Evolutionary conservation across 2,113 vertebrate species (phyloP).

Genomic region (Vulpes ferrilata): DNA sequence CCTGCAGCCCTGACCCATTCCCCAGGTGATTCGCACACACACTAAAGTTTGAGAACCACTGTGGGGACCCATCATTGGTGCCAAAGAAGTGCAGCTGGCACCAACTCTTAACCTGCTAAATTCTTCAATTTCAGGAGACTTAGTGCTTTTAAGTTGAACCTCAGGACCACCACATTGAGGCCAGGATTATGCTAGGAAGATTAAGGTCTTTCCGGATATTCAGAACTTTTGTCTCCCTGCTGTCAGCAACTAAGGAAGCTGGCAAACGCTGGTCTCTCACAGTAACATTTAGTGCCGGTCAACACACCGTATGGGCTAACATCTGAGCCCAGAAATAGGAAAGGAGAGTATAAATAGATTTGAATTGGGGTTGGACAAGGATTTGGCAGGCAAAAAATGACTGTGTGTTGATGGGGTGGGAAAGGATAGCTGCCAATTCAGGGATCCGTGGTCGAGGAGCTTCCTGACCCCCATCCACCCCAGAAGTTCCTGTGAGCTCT

Average conservation of each 20-base stretch:
- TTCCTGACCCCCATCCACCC: constrained; percentile 86
- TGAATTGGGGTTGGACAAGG: constrained; percentile 86
- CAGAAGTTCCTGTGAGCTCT: constrained; percentile 76
- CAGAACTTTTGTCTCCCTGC: constrained; percentile 76
- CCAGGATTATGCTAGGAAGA: constrained; percentile 68
- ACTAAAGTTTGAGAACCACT: not conserved
- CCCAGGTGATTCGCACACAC: not conserved
- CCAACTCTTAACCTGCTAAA: constrained; percentile 9
- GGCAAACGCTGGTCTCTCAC: constrained; percentile 74
- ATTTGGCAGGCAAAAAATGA: constrained; percentile 88
- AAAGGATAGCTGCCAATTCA: constrained; percentile 84
- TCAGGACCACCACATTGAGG: constrained; percentile 29
- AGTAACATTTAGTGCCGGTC: constrained; percentile 84
- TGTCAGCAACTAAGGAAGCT: constrained; percentile 76
- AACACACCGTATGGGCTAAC: constrained; percentile 79
- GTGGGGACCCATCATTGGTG: not conserved
- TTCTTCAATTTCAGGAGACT: constrained; percentile 12
- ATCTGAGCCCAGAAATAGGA: constrained; percentile 83
- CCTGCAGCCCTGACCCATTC: not conserved
- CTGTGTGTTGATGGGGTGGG: constrained; percentile 83
- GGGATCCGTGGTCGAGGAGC: constrained; percentile 79
- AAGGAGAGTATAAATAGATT: constrained; percentile 87
- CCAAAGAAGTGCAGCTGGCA: not conserved
- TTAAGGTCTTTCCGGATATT: constrained; percentile 72
- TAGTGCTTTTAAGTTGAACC: constrained; percentile 44